Evolutionary conservation across 2,888 invertebrate genomes (phyloP), one percentile per base, ranked within the genome.

Genomic region (Mactromeris polynyma): DNA sequence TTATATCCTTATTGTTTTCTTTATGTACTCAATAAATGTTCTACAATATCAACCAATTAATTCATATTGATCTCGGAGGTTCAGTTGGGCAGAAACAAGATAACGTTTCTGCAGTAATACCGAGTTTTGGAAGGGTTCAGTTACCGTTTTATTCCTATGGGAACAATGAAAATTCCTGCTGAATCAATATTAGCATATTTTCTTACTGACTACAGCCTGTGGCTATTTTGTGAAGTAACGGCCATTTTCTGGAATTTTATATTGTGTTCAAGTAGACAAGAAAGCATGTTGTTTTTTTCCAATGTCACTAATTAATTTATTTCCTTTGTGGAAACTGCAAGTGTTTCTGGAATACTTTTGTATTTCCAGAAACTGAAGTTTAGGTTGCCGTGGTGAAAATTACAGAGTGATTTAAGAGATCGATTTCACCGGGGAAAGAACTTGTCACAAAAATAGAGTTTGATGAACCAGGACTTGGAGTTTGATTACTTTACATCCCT

Each of bases 161-260:
- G 86, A 54, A 73, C 51, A 31, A 78, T 86, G 77, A 77, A 86
- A 86, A 81, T 86, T 77, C 82, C 82, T 86, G 26, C 7, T 82
- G 58, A 86, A 86, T 86, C 86, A 81, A 86, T 86, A 86, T 33
- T 73, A 21, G 86, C 38, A 19, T 26, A 77, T 77, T 78, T 77
- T 83, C 38, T n/a, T 42, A 83, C 69, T 40, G 31, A 38, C 4
- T 36, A 83, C 69, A 40, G 69, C 69, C 83, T 73, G 42, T 83
- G 42, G 73, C 26, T 19, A 40, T 42, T 79, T 11, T 11, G 11
- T 3, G 33, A n/a, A 42, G 46, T 40, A 6, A 79, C 26, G 19
- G 73, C 19, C 19, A 73, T 17, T 33, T 73, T 73, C 73, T 73
- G 33, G 58, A 26, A 26, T 64, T 73, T 73, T 33, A 73, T 36